Evolutionary conservation across 2,888 invertebrate genomes (phyloP), one percentile per base, ranked within the genome.

Genomic region (Sisyra terminalis): DNA sequence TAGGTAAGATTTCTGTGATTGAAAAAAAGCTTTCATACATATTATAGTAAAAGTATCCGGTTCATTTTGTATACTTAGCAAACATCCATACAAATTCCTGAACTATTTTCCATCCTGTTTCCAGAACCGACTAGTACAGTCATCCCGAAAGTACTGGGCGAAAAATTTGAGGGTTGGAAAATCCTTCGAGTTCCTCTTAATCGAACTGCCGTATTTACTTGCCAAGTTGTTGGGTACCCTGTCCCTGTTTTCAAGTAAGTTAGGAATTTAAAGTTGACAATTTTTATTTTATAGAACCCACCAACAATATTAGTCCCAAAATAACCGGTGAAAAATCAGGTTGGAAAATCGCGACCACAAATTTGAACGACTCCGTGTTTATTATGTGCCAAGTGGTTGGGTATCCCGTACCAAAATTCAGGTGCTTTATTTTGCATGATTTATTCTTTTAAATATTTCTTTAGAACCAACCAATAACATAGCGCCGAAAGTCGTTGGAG

Each of bases 241-340:
- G 71, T 71, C 47, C 80, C 80, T 46, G 53, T 71, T 48, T 78
- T 71, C 71, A 78, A 79, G 80, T 81, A 73, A 67, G 66, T 18
- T 2, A 10, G n/a, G 9, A 11, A 13, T 2, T 36, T 13, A 36
- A 36, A 13, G 14, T n/a, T n/a, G n/a, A n/a, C n/a, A n/a, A n/a
- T n/a, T n/a, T n/a, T n/a, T n/a, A n/a, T n/a, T n/a, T n/a, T 38
- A n/a, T 38, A 38, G 11, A 32, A 32, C 14, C 11, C 4, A 32
- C 11, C 9, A 32, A 32, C 5, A 34, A 34, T 11, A 7, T 34
- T 11, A 14, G 34, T 3, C 75, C 75, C 1, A 63, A 69, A 55
- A 65, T 64, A 53, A 65, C 39, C 47, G 60, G 57, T 53, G 63
- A 64, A 52, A 60, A 58, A 53, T 59, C 60, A 48, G 60, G 61